phyloP scores from a whole-genome alignment of 2,888 invertebrate species.

The Nomada ruficornis region DNA sequence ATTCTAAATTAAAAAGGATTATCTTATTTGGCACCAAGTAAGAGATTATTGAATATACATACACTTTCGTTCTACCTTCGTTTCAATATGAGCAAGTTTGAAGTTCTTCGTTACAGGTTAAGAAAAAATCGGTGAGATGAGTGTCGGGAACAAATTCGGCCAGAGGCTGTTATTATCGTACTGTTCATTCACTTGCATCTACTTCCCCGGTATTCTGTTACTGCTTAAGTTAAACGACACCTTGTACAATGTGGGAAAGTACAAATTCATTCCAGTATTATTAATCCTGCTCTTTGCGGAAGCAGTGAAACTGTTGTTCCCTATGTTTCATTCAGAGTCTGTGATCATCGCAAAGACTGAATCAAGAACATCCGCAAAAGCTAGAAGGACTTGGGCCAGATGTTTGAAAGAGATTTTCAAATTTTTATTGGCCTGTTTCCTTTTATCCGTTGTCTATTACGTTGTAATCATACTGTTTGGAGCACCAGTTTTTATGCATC shows the following conservation, averaged over 20 bases:
- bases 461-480: slow-evolving; percentile 88
- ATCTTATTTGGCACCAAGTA: slow-evolving; percentile 30
- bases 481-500: slow-evolving; percentile 87
- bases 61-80: neutral
- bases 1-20: neutral
- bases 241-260: slow-evolving; percentile 87
- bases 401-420: slow-evolving; percentile 85
- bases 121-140: slow-evolving; percentile 32
- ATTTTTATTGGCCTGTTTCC: slow-evolving; percentile 84
- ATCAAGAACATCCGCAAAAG: slow-evolving; percentile 81
- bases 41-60: slow-evolving; percentile 2
- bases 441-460: slow-evolving; percentile 86
- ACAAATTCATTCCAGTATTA: slow-evolving; percentile 82
- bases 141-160: slow-evolving; percentile 51
- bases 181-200: slow-evolving; percentile 87
- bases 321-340: slow-evolving; percentile 74
- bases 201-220: slow-evolving; percentile 86
- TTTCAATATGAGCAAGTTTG: neutral
- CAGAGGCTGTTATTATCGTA: slow-evolving; percentile 83
- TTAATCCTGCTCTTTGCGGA: slow-evolving; percentile 85
- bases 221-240: slow-evolving; percentile 86
- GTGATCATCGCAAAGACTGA: slow-evolving; percentile 75
- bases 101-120: slow-evolving; percentile 36
- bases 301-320: slow-evolving; percentile 85
- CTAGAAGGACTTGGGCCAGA: slow-evolving; percentile 83